Base-by-base conservation (phyloP, 1,140 invertebrate genomes). In the Orchestia grillus region DNA sequence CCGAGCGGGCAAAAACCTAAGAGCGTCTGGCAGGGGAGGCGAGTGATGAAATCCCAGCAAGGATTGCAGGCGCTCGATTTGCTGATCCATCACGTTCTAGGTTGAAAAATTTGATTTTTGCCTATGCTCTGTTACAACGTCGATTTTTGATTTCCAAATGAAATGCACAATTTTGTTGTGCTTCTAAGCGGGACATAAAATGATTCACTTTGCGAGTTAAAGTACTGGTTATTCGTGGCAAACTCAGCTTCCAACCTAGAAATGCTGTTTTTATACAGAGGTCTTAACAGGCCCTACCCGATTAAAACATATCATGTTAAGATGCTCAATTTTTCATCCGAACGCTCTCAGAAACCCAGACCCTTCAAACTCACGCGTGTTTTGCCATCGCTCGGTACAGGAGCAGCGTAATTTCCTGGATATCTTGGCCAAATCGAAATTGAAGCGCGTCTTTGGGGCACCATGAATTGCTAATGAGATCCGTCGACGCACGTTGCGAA, bases 401-500 rank as follows among this genome's bases (percentile, higher is more conserved):
- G n/a, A 90, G 88, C 3, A 8, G 4, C 88, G 88, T 90, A 90
- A 90, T 90, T 90, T 90, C 41, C 15, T 42, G 41, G 88, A 90
- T 90, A 44, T 44, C 88, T 41, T 42, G 11, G 88, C 88, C 88
- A 41, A 90, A 90, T 42, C n/a, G 88, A 41, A 90, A 90, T 90
- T 44, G n/a, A 44, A 90, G 88, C 88, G n/a, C 88, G 43, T 43
- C 88, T 90, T 42, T 90, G 88, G 43, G 28, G 36, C n/a, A 90
- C 88, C 88, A 90, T 90, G 88, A 90, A 90, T 90, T 90, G 88
- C 88, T 90, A 90, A 90, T 90, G 88, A 41, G 41, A 90, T 90
- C 88, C 41, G 41, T 42, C 88, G 88, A 11, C 43, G 88, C 41
- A 90, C 41, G 41, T 90, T 90, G n/a, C 88, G 43, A 41, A 90